Evolutionary conservation across 2,888 invertebrate genomes (phyloP), one percentile per base, ranked within the genome.

Genomic region (Sepiola atlantica): DNA sequence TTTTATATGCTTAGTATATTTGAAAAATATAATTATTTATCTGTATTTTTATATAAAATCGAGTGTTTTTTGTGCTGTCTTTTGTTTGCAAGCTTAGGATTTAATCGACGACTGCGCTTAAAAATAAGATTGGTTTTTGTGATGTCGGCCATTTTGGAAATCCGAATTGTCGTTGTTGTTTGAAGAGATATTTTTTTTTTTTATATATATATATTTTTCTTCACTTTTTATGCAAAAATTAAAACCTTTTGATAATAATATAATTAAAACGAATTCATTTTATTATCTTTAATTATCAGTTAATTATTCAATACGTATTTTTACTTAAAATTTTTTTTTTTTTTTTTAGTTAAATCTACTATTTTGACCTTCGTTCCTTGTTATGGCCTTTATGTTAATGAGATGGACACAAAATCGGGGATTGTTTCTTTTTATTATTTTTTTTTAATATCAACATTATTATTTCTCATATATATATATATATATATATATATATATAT

Each of bases 341-440:
- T 16, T 28, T 18, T 28, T 90, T 18, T 90, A 28, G n/a, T n/a
- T n/a, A 18, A 90, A 90, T 90, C 35, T 77, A n/a, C 54, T 55
- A 32, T 35, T 92, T 45, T 92, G 92, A 92, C 92, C 92, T 92
- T 92, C 92, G 92, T 92, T 92, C 92, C n/a, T 92, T 92, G 92
- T 92, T 92, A 55, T 92, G 92, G 92, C 92, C 92, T 92, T 45
- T 92, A 92, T 92, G 92, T 92, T 92, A 54, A 92, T 92, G 92
- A 92, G 92, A 92, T 55, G 55, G 45, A 54, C 35, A 92, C 35
- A 54, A 92, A 54, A 92, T 55, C 92, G 45, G 92, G 35, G 55
- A n/a, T 92, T 35, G 24, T 14, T 35, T 35, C 28, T 61, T 94
- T 18, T n/a, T 77, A 77, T 21, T 77, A 77, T 12, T n/a, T 4